These are phyloP conservation scores for Zalophus californianus DNA, from an alignment of 2,797 vertebrate genomes.

Conservation along the genomic window DNA sequence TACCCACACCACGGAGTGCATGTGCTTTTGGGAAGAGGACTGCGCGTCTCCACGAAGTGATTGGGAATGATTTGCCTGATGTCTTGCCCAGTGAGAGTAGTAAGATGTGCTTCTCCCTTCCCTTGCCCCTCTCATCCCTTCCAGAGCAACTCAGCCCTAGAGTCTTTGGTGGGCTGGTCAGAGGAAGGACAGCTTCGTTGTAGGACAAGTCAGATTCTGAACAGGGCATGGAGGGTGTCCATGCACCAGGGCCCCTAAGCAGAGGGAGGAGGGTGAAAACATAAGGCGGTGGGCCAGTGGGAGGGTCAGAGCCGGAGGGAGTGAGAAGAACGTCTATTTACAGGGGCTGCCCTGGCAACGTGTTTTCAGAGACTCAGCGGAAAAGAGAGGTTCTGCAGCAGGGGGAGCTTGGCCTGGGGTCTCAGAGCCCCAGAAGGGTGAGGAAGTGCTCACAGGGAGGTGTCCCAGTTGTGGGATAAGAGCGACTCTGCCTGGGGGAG, in stretches of 20 bases:
- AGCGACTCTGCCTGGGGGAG: neutral
- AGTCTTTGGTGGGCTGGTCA: neutral
- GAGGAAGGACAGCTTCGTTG: neutral
- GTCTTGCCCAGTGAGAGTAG: neutral
- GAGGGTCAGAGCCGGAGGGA: neutral
- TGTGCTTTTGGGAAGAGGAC: rapidly evolving
- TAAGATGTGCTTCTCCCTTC: neutral
- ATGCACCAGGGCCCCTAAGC: rapidly evolving
- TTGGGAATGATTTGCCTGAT: too few relatives aligned
- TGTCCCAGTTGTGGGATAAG: neutral
- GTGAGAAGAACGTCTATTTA: rapidly evolving
- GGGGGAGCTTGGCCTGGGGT: neutral
- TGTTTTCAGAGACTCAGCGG: neutral
- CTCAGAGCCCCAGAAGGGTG: neutral
- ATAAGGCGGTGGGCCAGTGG: rapidly evolving
- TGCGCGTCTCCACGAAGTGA: too few relatives aligned
- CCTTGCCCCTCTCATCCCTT: neutral
- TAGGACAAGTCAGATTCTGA: neutral
- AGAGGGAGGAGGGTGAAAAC: neutral
- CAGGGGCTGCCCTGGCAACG: rapidly evolving
- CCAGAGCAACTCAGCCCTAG: neutral
- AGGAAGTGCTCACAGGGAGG: neutral
- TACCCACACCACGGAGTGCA: rapidly evolving
- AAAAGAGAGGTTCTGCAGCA: neutral
- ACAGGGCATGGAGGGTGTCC: too few relatives aligned